phyloP scores from a whole-genome alignment of 37 sponge, comb jelly and placozoan genomes.

The Theonella swinhoei region DNA sequence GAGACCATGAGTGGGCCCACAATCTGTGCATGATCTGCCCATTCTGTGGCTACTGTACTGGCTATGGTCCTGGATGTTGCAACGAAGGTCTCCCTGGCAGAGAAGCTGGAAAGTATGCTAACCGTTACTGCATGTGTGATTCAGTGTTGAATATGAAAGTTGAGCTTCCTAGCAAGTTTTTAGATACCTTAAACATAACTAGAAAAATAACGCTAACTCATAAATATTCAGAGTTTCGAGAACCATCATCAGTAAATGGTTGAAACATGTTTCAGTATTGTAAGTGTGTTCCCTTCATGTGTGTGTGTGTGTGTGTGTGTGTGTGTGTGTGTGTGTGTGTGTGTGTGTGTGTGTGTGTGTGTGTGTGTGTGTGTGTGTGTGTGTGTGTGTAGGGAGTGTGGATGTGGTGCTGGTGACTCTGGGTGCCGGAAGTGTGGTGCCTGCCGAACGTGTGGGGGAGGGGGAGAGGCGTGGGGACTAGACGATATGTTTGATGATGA shows the following conservation, averaged over 20 bases:
- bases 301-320: constrained; percentile 6
- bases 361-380: constrained; percentile 15
- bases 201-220: no score
- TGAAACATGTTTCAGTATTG: no score
- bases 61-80: constrained; percentile 92
- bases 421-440: constrained; percentile 92
- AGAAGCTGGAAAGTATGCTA: constrained; percentile 87
- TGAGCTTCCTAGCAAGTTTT: no score
- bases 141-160: no score
- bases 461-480: constrained; percentile 66
- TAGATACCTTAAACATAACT: no score
- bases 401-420: constrained; percentile 93
- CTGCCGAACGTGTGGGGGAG: constrained; percentile 88
- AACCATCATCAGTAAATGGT: no score
- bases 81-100: constrained; percentile 78
- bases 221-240: no score
- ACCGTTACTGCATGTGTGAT: no score
- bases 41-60: constrained; percentile 92
- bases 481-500: constrained; percentile 11
- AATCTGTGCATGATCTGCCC: constrained; percentile 80
- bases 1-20: constrained; percentile 80
- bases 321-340: background rate
- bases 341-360: no score
- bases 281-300: background rate
- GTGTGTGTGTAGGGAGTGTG: constrained; percentile 75